Base-by-base conservation (phyloP, 2,113 vertebrate species). In the Helogale parvula region DNA sequence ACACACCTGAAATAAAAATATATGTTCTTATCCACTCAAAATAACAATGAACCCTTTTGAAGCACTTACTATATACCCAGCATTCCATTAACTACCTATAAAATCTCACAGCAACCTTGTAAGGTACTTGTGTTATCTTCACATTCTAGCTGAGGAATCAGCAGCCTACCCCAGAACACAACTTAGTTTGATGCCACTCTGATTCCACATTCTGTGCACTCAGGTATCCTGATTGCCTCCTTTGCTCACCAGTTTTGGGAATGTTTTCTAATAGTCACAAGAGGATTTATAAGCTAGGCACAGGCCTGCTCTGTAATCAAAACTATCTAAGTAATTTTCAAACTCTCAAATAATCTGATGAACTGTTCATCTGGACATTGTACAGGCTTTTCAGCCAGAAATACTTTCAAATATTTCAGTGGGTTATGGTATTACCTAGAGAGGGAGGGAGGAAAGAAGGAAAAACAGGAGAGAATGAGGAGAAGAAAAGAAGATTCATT, bases 241-340 rank as follows among this genome's bases (percentile, higher is more conserved):
- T 3, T 52, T n/a, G 16, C 65, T 91, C 5, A 81, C 29, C 21
- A 38, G 1, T 74, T 90, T 92, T 71, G 35, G 82, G 93, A 89
- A 68, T 84, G 14, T 74, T 81, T 76, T 47, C 5, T 63, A 72
- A 80, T 50, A 52, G 25, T 52, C 57, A 2, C n/a, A 63, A 3
- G 79, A 76, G 27, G 31, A 69, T 69, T 85, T 85, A 76, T 80
- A 93, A 47, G 11, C n/a, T 86, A 88, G 80, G 54, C 50, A 47
- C 7, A 88, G 54, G 7, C 35, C 82, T 90, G 12, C 19, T 90
- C 91, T 94, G 27, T 79, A 74, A 50, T 90, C 12, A 27, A 68
- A 96, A 57, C 17, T 33, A 23, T 35, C 4, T 54, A 95, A 95
- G 76, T 86, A 72, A 89, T 82, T 86, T 96, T 86, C 72, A 94